Evolutionary conservation across 1,140 invertebrate genomes (phyloP).

Genomic region (Anagrus nilaparvatae): DNA sequence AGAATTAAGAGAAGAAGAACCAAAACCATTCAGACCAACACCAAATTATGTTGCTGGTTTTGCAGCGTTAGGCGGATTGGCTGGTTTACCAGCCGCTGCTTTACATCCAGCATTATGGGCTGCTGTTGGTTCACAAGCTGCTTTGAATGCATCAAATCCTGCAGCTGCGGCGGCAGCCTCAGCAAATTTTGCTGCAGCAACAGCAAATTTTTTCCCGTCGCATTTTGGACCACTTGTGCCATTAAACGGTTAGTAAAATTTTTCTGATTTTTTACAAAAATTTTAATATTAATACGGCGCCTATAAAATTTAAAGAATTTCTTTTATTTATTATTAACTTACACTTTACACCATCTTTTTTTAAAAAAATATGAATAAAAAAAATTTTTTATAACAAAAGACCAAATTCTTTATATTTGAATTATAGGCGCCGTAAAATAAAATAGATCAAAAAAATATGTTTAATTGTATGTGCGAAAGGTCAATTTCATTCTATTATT

Average conservation of each 20-base stretch:
- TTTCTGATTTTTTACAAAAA: constrained; percentile 1
- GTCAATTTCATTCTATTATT: too few species aligned
- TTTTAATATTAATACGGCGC: too few species aligned
- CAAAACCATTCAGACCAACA: constrained; percentile 32
- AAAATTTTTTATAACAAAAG: too few species aligned
- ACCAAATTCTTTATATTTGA: too few species aligned
- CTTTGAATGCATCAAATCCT: constrained; percentile 7
- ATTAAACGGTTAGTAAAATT: constrained; percentile 32
- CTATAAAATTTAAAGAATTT: too few species aligned
- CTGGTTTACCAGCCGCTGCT: constrained; percentile 12
- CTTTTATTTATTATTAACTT: too few species aligned
- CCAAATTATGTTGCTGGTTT: constrained; percentile 35
- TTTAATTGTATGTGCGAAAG: too few species aligned
- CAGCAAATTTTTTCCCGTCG: constrained; percentile 32
- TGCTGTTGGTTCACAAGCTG: constrained; percentile 23
- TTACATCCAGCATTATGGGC: constrained; percentile 33
- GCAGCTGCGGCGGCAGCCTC: constrained; percentile 22
- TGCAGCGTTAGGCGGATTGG: constrained; percentile 22
- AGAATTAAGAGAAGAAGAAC: constrained; percentile 19
- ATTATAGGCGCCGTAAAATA: too few species aligned
- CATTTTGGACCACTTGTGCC: constrained; percentile 34
- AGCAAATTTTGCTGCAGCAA: constrained; percentile 26
- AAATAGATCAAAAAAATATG: too few species aligned
- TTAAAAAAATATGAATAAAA: too few species aligned
- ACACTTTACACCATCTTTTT: too few species aligned